phyloP scores from a whole-genome alignment of 2,888 invertebrate species.

The Exocentrus adspersus region DNA sequence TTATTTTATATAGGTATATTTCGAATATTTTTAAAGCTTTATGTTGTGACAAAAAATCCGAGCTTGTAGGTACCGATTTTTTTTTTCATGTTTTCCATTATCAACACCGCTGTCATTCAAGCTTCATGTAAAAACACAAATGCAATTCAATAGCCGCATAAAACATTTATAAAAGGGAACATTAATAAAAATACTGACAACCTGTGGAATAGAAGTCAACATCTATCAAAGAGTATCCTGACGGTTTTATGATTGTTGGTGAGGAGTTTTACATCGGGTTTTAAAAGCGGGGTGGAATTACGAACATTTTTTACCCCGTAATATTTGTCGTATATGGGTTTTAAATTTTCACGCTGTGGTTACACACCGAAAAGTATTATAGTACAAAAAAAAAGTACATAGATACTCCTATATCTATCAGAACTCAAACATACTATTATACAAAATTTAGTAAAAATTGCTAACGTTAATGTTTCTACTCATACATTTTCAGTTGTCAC shows the following conservation, averaged over 20 bases:
- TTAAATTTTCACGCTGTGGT: too few species aligned
- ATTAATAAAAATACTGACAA: conserved; percentile 44
- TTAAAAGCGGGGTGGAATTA: conserved; percentile 23
- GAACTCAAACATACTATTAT: too few species aligned
- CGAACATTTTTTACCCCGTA: conserved; percentile 5
- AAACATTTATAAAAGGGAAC: conserved; percentile 31
- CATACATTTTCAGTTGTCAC: neutral
- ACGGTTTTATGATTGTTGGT: conserved; percentile 27
- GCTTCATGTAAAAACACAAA: conserved; percentile 31
- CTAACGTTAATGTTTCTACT: too few species aligned
- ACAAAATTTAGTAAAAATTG: too few species aligned
- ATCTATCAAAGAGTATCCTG: conserved; percentile 40
- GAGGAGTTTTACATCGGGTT: conserved; percentile 21
- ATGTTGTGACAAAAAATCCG: conserved; percentile 16
- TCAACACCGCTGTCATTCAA: conserved; percentile 25
- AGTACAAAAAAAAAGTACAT: too few species aligned
- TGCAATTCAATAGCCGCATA: conserved; percentile 26
- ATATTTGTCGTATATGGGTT: conserved; percentile 14
- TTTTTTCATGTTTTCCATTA: conserved; percentile 25
- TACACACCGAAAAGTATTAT: too few species aligned
- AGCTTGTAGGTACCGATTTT: conserved; percentile 10
- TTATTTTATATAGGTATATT: too few species aligned
- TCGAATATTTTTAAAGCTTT: too few species aligned
- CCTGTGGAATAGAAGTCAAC: conserved; percentile 49
- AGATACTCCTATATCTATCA: too few species aligned